Base-by-base conservation (phyloP, 1,140 invertebrate genomes). In the Drosophila setifemur region DNA sequence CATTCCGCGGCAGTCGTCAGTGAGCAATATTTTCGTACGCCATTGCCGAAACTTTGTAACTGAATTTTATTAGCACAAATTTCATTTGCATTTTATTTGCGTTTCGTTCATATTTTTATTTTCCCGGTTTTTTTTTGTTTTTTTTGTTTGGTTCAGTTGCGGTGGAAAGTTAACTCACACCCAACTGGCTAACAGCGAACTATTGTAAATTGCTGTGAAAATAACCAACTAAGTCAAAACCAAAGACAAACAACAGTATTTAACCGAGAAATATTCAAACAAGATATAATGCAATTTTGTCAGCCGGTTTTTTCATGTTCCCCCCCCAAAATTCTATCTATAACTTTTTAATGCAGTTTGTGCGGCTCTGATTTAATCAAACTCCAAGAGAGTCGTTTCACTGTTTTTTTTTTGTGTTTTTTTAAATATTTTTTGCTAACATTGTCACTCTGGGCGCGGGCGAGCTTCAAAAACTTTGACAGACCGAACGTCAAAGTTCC, bases 51-150 rank as follows among this genome's bases (percentile, higher is more conserved):
- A 79, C 44, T 75, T 81, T 79, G 52, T 73, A 86, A 86, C 81
- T 85, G 71, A 77, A 85, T 86, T 85, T 85, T 85, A 85, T 85
- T 85, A 85, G 81, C 81, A 57, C 53, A 73, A 86, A 86, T 76
- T 81, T 76, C 58, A 86, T 86, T 86, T 86, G 81, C 81, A 86
- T 87, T 76, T 81, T 86, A 73, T 76, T 87, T 87, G 76, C 61
- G 57, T 66, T 47, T 57, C 81, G 52, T 55, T 45, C 67, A 48
- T 39, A 45, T 33, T 19, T 44, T 19, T 18, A 18, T 29, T 39
- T 39, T 42, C 8, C n/a, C n/a, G n/a, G 19, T 9, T 9, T 25
- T 4, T 37, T 26, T 29, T 45, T 26, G 31, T 33, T 21, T 44
- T 5, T 45, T 3, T 12, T 53, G 12, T 33, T 23, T 68, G 49